These are phyloP conservation scores for Dendrocincla fuliginosa DNA, from an alignment of 2,797 vertebrate genomes.

Conservation along the genomic window DNA sequence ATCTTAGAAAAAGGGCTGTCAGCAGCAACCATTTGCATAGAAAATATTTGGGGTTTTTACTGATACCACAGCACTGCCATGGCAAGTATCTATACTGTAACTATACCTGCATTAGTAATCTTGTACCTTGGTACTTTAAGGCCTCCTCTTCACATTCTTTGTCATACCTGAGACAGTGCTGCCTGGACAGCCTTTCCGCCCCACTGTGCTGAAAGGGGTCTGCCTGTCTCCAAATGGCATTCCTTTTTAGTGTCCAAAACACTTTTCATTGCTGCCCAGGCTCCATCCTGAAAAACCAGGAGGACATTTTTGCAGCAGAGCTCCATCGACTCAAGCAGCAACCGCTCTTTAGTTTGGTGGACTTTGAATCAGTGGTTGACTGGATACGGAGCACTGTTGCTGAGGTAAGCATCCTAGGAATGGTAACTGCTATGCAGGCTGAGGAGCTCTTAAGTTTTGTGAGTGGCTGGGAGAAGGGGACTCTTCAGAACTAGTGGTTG, in stretches of 20 bases:
- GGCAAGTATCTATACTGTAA: background rate
- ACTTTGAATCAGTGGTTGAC: conserved; percentile 95
- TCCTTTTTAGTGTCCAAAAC: background rate
- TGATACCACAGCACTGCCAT: background rate
- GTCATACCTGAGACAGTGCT: background rate
- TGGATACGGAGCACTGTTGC: conserved; percentile 94
- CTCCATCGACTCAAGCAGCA: conserved; percentile 95
- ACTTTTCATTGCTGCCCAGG: conserved; percentile 71
- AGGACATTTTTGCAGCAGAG: conserved; percentile 92
- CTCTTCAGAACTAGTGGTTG: background rate
- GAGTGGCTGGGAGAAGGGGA: background rate
- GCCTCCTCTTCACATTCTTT: background rate
- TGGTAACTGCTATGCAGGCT: background rate
- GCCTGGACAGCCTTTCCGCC: background rate
- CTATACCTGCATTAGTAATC: background rate
- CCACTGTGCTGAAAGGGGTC: background rate
- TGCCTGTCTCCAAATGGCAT: background rate
- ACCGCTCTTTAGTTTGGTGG: conserved; percentile 90
- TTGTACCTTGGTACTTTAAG: background rate
- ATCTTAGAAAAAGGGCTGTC: background rate
- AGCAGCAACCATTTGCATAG: background rate
- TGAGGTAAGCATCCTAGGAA: conserved; percentile 79
- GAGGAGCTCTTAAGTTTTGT: background rate
- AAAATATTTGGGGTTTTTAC: background rate
- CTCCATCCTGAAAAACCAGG: conserved; percentile 96